Evolutionary conservation across 2,888 invertebrate species (phyloP), one percentile per base, ranked within the genome.

Genomic region (Pandemis cinnamomeana): DNA sequence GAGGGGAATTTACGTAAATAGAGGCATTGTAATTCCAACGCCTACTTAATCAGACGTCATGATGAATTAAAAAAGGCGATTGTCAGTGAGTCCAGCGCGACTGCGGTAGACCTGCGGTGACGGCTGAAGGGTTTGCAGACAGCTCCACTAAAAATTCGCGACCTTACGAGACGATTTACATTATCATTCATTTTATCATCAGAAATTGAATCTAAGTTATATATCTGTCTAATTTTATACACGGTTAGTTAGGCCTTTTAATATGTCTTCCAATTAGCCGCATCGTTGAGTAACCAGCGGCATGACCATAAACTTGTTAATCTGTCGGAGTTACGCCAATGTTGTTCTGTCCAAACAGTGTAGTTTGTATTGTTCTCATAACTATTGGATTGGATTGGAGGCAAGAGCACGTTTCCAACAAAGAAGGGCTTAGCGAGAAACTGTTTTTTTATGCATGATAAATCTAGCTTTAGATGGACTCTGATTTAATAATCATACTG

Each of bases 301-400:
- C 74, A 74, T 71, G 71, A 74, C 74, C 61, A 67, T 62, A 53
- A 70, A 74, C 71, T 74, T 74, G 73, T 69, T 64, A 69, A 73
- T 71, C 60, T 70, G 66, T 67, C 70, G n/a, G 67, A 74, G 70
- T 71, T 71, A 46, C 46, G 48, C 66, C 41, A 7, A 66, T 71
- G 67, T 62, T 42, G 58, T 36, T 64, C 64, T 48, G 48, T 64
- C 48, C 48, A 48, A 27, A 64, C 48, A 64, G 27, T 27, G 5
- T 58, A 58, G 64, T 36, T 46, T 64, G 13, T 64, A 36, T 67
- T 61, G 42, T 61, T 61, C 11, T 53, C 20, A 41, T 67, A 53
- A 51, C n/a, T 53, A 67, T 53, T 53, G 10, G 48, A 48, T 64
- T 64, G 46, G 11, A 46, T 36, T 36, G 27, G 27, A 36, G 27